phyloP scores from a whole-genome alignment of 2,113 vertebrate genomes.

The Chelonoidis abingdonii region DNA sequence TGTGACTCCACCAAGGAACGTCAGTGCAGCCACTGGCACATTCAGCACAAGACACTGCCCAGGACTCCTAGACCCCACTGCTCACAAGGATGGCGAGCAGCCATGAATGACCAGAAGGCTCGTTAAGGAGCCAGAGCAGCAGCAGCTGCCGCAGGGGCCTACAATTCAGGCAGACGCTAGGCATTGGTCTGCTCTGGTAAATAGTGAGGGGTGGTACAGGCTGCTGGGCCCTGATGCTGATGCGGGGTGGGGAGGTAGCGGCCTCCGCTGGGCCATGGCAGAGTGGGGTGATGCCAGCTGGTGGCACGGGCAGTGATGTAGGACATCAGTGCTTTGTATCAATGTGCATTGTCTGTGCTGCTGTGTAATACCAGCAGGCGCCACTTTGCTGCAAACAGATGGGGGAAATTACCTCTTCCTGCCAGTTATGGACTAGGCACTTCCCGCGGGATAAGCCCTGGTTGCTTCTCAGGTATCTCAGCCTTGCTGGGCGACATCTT shows the following conservation, averaged over 20 bases:
- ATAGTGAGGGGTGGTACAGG: background rate
- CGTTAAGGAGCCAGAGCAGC: too few species aligned
- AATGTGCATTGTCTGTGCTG: background rate
- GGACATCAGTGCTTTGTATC: background rate
- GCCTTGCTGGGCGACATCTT: fast-evolving
- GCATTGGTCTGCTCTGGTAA: too few species aligned
- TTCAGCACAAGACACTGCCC: background rate
- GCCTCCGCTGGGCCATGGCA: background rate
- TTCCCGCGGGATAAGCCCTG: fast-evolving
- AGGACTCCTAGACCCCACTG: background rate
- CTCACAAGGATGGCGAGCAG: background rate
- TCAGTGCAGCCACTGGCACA: background rate
- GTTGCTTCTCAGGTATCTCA: fast-evolving
- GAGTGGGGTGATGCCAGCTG: background rate
- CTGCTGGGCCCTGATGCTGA: too few species aligned
- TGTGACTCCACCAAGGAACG: background rate
- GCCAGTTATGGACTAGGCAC: conserved; percentile 59
- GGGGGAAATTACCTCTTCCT: conserved; percentile 72
- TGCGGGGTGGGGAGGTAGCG: too few species aligned
- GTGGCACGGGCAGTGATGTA: background rate
- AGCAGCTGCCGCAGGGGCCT: too few species aligned
- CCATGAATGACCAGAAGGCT: background rate
- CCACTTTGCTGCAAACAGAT: background rate
- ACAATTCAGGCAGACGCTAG: background rate
- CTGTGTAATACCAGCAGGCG: background rate